Conservation (phyloP, 2,113 vertebrate species). For the Oophaga pumilio region DNA sequence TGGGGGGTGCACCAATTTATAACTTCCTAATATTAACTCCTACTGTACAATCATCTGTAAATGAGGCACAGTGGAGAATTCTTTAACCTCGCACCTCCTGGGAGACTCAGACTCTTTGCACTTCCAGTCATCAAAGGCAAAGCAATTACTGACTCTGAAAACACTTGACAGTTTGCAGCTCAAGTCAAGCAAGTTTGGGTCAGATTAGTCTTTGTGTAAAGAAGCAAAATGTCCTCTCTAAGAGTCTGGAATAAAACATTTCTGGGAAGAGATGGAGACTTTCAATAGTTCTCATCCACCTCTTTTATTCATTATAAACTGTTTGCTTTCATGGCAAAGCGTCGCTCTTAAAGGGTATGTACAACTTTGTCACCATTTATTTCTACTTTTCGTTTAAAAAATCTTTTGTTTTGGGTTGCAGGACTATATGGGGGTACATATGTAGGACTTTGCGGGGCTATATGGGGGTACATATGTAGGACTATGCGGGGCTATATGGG, state of each 20-base stretch:
- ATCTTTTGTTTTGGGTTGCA: too few species aligned
- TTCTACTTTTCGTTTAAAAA: too few species aligned
- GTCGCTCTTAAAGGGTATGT: too few species aligned
- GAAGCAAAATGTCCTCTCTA: background rate
- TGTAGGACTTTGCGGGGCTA: too few species aligned
- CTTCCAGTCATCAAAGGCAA: conserved; percentile 27
- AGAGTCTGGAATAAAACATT: background rate
- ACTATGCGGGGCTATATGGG: too few species aligned
- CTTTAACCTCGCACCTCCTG: background rate
- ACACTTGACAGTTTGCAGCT: conserved; percentile 22
- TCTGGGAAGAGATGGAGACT: background rate
- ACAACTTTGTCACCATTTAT: too few species aligned
- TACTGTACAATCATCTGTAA: background rate
- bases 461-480: too few species aligned
- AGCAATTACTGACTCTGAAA: background rate
- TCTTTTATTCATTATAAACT: background rate
- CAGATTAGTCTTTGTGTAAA: background rate
- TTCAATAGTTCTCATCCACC: too few species aligned
- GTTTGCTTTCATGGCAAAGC: too few species aligned
- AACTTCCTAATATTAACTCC: background rate
- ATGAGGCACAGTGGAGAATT: background rate
- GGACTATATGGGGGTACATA: too few species aligned
- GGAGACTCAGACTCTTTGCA: conserved; percentile 16
- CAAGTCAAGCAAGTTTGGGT: background rate
- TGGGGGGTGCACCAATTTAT: background rate